Conservation (phyloP, 2,888 invertebrate species). For the Dryobota labecula region DNA sequence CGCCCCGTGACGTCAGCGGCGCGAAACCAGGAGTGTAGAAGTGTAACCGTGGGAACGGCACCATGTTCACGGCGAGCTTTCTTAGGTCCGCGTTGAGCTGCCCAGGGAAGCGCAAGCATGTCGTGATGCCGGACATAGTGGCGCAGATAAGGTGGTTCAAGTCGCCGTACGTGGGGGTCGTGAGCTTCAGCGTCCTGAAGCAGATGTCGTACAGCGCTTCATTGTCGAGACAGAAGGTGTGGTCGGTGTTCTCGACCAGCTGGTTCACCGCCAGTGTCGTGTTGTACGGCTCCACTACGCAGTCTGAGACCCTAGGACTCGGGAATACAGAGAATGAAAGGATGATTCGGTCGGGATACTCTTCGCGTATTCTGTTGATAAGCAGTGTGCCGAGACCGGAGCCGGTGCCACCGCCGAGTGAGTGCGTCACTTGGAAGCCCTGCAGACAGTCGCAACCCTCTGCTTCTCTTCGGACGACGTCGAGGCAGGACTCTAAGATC, state of each 20-base stretch:
- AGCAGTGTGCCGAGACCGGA: constrained; percentile 92
- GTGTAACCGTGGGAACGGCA: constrained; percentile 92
- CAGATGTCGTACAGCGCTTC: constrained; percentile 94
- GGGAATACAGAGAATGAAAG: constrained; percentile 95
- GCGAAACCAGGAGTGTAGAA: constrained; percentile 91
- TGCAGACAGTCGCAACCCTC: constrained; percentile 97
- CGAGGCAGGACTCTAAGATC: constrained; percentile 95
- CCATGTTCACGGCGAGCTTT: constrained; percentile 87
- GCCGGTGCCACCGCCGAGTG: constrained; percentile 90
- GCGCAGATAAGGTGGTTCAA: constrained; percentile 95
- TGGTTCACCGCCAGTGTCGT: constrained; percentile 96
- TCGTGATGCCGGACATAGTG: constrained; percentile 96
- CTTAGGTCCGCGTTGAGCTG: constrained; percentile 87
- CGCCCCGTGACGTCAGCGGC: constrained; percentile 94
- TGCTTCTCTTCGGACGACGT: constrained; percentile 95
- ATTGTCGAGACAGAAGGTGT: constrained; percentile 93
- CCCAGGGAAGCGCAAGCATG: constrained; percentile 93
- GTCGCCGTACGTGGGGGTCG: constrained; percentile 95
- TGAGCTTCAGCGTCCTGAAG: constrained; percentile 93
- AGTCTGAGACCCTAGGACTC: constrained; percentile 94
- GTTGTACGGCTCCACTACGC: constrained; percentile 93
- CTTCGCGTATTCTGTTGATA: constrained; percentile 96
- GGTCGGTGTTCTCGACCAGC: constrained; percentile 94
- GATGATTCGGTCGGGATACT: constrained; percentile 97
- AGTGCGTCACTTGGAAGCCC: constrained; percentile 96